phyloP scores from a whole-genome alignment of 2,797 vertebrate genomes.

The Alfaro cultratus region DNA sequence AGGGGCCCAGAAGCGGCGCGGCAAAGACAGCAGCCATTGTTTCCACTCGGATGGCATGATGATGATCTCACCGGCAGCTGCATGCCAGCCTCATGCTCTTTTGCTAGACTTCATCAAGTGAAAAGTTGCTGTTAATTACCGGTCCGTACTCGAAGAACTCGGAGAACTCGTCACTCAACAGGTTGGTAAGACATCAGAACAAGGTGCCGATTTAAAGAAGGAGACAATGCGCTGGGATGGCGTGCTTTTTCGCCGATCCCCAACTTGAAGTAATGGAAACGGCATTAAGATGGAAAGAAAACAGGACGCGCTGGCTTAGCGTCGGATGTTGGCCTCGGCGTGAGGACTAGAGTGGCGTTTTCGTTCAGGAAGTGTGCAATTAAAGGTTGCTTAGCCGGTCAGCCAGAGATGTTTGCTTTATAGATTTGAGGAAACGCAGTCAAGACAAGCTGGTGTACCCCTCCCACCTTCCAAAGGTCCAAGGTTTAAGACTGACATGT shows the following conservation, averaged over 20 bases:
- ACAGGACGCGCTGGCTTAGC: conserved; percentile 48
- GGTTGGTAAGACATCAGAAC: conserved; percentile 27
- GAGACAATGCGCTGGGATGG: conserved; percentile 24
- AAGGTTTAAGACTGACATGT: not conserved
- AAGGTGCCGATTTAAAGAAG: conserved; percentile 29
- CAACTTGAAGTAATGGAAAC: conserved; percentile 61
- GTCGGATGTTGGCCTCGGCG: conserved; percentile 22
- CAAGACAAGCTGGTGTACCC: not conserved
- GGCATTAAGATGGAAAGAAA: conserved; percentile 54
- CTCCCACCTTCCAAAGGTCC: not conserved
- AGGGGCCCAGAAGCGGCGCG: conserved; percentile 37
- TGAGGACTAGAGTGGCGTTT: conserved; percentile 26
- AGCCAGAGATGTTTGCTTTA: conserved; percentile 35
- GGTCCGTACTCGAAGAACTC: conserved; percentile 72
- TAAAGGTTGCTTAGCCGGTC: conserved; percentile 55
- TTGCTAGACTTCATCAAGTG: conserved; percentile 70
- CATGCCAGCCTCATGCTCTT: conserved; percentile 47
- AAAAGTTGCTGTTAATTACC: conserved; percentile 80
- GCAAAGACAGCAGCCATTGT: conserved; percentile 68
- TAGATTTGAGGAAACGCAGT: conserved; percentile 27
- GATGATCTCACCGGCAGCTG: conserved; percentile 67
- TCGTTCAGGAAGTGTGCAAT: conserved; percentile 66
- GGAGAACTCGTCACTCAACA: conserved; percentile 69
- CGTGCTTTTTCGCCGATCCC: conserved; percentile 36
- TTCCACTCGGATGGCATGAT: conserved; percentile 50